Evolutionary conservation across 37 sponge, comb jelly and placozoan genomes (phyloP), one percentile per base, ranked within the genome.

Genomic region (Haliclona indistincta): DNA sequence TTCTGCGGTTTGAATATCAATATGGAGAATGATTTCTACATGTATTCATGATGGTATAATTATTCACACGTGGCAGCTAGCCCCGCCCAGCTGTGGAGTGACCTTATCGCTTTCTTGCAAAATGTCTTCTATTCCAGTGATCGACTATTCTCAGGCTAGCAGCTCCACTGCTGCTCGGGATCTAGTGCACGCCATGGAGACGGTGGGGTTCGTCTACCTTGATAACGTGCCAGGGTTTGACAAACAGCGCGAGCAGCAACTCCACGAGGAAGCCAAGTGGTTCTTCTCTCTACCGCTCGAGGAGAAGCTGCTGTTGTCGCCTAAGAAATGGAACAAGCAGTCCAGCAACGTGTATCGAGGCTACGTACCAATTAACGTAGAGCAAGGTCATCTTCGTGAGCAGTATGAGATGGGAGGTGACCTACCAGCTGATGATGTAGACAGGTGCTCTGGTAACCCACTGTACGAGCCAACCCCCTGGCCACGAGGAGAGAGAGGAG

Each of bases 171-270:
- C 17, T 0, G 54, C 62, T 4, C 54, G 39, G 19, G 41, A 58
- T 28, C 42, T 84, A 6, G 58, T 51, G 28, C 26, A 71, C 42
- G 66, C 43, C 0, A 71, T 84, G 72, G 78, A 77, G 53, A 71
- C 63, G 32, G 66, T 77, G 1, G 85, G 85, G 15, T 84, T 84
- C 43, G 45, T 84, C 1, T 84, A 84, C 28, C 85, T 84, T 2
- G 85, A 84, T 63, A 84, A 84, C 45, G 78, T 84, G 40, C 71
- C 78, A 32, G 84, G 84, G 0, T 83, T 43, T 37, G 29, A 63
- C 35, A 33, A 58, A 17, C 70, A 75, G 5, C 10, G 26, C 15
- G 75, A 75, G 34, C 35, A 66, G 25, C 20, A 26, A 32, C 68
- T 82, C 4, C 34, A 40, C 17, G 40, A 82, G 19, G 64, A 37